These are phyloP conservation scores for Penaeus vannamei DNA, from an alignment of 1,140 invertebrate genomes.

Conservation along the genomic window DNA sequence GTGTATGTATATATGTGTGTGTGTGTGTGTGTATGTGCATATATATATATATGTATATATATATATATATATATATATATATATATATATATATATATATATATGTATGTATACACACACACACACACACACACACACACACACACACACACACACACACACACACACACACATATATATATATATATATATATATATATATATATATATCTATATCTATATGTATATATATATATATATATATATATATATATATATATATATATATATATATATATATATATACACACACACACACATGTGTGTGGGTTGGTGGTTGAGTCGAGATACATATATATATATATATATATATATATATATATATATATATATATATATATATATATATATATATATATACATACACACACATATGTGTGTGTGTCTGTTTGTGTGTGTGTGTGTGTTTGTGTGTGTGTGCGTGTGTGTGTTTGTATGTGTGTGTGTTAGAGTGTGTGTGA, in stretches of 20 bases:
- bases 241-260: conserved; percentile 6
- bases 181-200: too few relatives aligned
- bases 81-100: conserved; percentile 6
- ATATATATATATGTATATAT: conserved; percentile 6
- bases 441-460: too few relatives aligned
- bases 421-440: too few relatives aligned
- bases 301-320: background rate
- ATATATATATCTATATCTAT: too few relatives aligned
- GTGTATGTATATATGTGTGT: conserved; percentile 12
- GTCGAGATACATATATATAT: background rate
- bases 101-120: conserved; percentile 2
- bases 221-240: conserved; percentile 5
- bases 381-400: too few relatives aligned
- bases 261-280: background rate
- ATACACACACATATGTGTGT: too few relatives aligned
- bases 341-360: conserved; percentile 16
- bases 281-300: too few relatives aligned
- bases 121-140: too few relatives aligned
- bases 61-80: conserved; percentile 5
- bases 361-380: conserved; percentile 16
- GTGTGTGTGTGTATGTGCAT: conserved; percentile 11
- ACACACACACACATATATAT: too few relatives aligned
- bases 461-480: too few relatives aligned
- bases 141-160: too few relatives aligned
- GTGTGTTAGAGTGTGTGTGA: too few relatives aligned